Evolutionary conservation across 2,888 invertebrate species (phyloP), one percentile per base, ranked within the genome.

Genomic region (Dynastes tityus): DNA sequence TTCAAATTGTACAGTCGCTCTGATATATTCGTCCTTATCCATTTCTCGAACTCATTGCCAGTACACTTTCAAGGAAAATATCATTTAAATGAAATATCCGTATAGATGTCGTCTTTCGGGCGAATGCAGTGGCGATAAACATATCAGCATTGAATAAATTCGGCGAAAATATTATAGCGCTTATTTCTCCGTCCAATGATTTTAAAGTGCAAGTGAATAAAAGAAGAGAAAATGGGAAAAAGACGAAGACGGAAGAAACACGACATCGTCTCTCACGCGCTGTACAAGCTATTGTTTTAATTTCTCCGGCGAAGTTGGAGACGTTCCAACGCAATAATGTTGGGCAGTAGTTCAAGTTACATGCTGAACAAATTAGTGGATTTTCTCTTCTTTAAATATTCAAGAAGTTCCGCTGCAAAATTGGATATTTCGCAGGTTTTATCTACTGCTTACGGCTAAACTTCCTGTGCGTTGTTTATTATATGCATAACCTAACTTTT

Each of bases 281-380:
- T 16, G 4, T 61, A 40, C 73, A 84, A 86, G 87, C 86, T 86
- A 86, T 87, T 87, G 87, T 87, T 87, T 87, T 87, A 87, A 87
- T 87, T 87, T 85, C 84, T 85, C 85, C 83, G 55, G 16, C 22
- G 82, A 81, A 84, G 85, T 85, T 87, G 87, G 87, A 86, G 83
- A 81, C 78, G 82, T 84, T 85, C 87, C 87, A 87, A 85, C 82
- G 85, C 84, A 87, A 86, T 87, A 86, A 86, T 85, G 86, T 85
- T 84, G 83, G 83, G 83, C 85, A 86, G 85, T 85, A 86, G 80
- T 78, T 80, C 86, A 85, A 86, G 84, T 86, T 85, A 85, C 85
- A 84, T 86, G 85, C 86, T 84, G 86, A 86, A 86, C 86, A 86
- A 87, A 87, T 87, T 87, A 87, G 86, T 86, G 85, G 85, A 82